Evolutionary conservation across 2,113 vertebrate genomes (phyloP).

Genomic region (Myanophis thanlyinensis): DNA sequence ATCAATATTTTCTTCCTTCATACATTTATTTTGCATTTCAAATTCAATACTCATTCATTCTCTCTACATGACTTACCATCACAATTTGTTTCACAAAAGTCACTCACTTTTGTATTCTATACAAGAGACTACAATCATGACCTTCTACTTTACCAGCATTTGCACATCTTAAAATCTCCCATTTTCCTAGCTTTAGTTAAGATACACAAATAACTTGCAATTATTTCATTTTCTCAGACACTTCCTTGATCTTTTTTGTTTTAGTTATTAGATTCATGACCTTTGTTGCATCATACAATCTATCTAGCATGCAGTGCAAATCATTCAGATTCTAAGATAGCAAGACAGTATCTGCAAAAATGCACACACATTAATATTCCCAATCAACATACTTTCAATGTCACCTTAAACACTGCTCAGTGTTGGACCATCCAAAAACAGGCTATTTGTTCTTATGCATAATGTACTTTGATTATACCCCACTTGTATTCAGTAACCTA

Average conservation of each 20-base stretch:
- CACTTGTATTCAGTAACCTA: not conserved
- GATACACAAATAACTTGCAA: not conserved
- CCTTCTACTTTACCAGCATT: not conserved
- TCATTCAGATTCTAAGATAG: not conserved
- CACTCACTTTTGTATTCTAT: not conserved
- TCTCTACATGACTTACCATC: not conserved
- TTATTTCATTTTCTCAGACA: not conserved
- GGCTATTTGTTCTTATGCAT: not conserved
- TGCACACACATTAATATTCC: not conserved
- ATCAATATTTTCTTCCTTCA: not conserved
- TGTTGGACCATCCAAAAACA: not conserved
- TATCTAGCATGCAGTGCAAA: not conserved
- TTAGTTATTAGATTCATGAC: not conserved
- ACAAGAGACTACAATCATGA: not conserved
- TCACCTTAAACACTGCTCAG: not conserved
- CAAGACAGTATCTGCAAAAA: not conserved
- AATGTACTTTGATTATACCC: not conserved
- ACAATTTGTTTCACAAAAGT: not conserved
- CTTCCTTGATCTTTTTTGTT: not conserved
- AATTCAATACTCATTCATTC: not conserved
- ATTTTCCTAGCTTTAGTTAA: not conserved
- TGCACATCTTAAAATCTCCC: not conserved
- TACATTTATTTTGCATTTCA: not conserved
- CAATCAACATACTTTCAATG: not conserved
- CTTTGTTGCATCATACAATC: not conserved